Conservation (phyloP, 2,113 vertebrate genomes). For the Sapajus apella region DNA sequence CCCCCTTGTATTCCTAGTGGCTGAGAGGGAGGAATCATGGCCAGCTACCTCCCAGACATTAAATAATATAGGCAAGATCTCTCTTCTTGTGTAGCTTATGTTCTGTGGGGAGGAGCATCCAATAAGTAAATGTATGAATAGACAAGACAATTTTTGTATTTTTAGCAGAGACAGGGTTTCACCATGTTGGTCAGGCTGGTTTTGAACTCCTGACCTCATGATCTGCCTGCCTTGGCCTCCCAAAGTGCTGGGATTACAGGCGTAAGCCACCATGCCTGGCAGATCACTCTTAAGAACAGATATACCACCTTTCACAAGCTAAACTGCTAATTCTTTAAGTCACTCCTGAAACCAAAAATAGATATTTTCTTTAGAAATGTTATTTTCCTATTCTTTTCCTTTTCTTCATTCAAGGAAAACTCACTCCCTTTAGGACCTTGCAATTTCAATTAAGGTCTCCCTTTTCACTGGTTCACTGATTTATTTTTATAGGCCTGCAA, state of each 20-base stretch:
- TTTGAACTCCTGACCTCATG: too few species aligned
- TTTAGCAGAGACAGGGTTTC: too few species aligned
- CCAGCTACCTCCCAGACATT: background rate
- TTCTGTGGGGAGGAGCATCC: background rate
- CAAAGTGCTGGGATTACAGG: too few species aligned
- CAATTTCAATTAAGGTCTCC: background rate
- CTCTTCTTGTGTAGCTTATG: fast-evolving
- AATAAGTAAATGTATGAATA: fast-evolving
- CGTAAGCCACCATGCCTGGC: too few species aligned
- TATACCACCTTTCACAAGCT: background rate
- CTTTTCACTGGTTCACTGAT: background rate
- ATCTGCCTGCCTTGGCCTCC: too few species aligned
- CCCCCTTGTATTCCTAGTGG: background rate
- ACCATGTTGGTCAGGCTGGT: too few species aligned
- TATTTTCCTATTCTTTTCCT: background rate
- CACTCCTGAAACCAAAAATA: background rate
- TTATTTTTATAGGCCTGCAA: background rate
- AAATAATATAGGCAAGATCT: too few species aligned
- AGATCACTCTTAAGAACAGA: background rate
- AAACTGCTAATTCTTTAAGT: background rate
- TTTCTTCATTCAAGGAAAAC: too few species aligned
- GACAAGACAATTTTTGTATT: background rate
- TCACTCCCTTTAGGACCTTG: background rate
- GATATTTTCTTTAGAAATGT: background rate
- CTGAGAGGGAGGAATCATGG: background rate